Percentiles rank a stretch among this genome's conserved stretches.
Evolutionary conservation across 2,797 vertebrate genomes (phyloP).

Genomic region (Schizopygopsis pylzovi): DNA sequence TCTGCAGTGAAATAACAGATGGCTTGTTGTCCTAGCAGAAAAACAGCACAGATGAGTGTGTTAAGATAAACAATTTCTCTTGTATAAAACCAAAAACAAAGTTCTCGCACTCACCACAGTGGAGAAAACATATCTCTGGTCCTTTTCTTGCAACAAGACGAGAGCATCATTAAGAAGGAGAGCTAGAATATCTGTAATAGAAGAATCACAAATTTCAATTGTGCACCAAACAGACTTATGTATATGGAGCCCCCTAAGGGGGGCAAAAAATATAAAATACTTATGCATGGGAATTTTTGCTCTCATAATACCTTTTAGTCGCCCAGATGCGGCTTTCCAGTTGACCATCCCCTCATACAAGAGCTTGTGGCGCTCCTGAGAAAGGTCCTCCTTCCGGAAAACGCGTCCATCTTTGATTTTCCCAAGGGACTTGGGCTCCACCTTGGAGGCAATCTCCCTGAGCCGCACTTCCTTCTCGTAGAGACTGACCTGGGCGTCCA

Average conservation of each 20-base stretch:
- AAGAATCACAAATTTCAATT: not conserved
- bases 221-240: not conserved
- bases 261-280: not conserved
- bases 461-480: slow-evolving; percentile 88
- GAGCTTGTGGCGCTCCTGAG: slow-evolving; percentile 76
- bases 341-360: slow-evolving; percentile 85
- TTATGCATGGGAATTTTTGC: not conserved
- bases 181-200: slow-evolving; percentile 86
- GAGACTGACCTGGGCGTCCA: slow-evolving; percentile 87
- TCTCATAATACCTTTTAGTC: slow-evolving; percentile 88
- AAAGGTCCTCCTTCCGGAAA: slow-evolving; percentile 89
- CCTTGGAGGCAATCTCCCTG: slow-evolving; percentile 85
- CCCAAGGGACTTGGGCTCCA: slow-evolving; percentile 88
- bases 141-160: slow-evolving; percentile 93
- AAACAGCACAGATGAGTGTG: not conserved
- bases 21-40: slow-evolving; percentile 83
- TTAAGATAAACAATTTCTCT: not conserved
- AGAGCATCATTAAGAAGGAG: slow-evolving; percentile 92
- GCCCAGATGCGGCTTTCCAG: slow-evolving; percentile 92
- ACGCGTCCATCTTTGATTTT: slow-evolving; percentile 89
- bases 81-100: not conserved
- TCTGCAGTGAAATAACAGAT: slow-evolving; percentile 84
- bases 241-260: not conserved
- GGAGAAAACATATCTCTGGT: slow-evolving; percentile 92
- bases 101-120: slow-evolving; percentile 84